Percentiles rank a stretch among this genome's conserved stretches.
Conservation (phyloP, 2,888 invertebrate genomes). For the Rhodophaea formosa region DNA sequence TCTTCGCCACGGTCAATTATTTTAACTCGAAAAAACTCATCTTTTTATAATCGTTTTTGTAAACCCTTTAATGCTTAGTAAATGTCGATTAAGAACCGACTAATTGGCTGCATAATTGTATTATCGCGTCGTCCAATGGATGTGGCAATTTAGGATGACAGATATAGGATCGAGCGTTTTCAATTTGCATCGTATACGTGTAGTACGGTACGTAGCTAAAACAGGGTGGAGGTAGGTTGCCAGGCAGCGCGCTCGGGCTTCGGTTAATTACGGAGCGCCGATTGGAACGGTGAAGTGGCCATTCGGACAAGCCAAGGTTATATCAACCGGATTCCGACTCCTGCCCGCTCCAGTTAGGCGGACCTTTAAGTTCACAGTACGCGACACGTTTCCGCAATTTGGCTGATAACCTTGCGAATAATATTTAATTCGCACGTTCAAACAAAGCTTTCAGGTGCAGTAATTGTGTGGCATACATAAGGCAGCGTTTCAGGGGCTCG, state of each 20-base stretch:
- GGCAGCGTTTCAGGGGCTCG: slow-evolving; percentile 62
- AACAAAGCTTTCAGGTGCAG: slow-evolving; percentile 35
- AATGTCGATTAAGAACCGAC: neutral
- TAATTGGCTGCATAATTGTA: slow-evolving; percentile 2
- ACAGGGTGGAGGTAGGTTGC: slow-evolving; percentile 48
- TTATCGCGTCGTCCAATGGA: slow-evolving; percentile 16
- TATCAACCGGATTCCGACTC: slow-evolving; percentile 74
- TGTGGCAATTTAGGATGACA: slow-evolving; percentile 17
- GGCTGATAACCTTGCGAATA: slow-evolving; percentile 26
- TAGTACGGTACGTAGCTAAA: slow-evolving; percentile 29
- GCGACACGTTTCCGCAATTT: slow-evolving; percentile 67
- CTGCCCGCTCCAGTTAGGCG: slow-evolving; percentile 74
- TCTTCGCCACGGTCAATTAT: slow-evolving; percentile 56
- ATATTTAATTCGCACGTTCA: slow-evolving; percentile 26
- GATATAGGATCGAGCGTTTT: slow-evolving; percentile 31
- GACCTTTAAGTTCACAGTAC: slow-evolving; percentile 65
- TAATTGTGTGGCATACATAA: slow-evolving; percentile 33
- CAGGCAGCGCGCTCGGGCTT: slow-evolving; percentile 48
- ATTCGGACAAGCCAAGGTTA: slow-evolving; percentile 74
- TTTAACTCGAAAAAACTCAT: slow-evolving; percentile 37
- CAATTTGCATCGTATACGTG: neutral
- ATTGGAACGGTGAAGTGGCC: slow-evolving; percentile 78
- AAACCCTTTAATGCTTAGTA: slow-evolving; percentile 5
- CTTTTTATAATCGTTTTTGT: slow-evolving; percentile 31
- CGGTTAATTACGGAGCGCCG: slow-evolving; percentile 68